A percentile compares a stretch with the other conserved stretches of the same genome.
These are phyloP conservation scores for Cryptocephalus moraei DNA, from an alignment of 2,888 invertebrate genomes.

Conservation along the genomic window DNA sequence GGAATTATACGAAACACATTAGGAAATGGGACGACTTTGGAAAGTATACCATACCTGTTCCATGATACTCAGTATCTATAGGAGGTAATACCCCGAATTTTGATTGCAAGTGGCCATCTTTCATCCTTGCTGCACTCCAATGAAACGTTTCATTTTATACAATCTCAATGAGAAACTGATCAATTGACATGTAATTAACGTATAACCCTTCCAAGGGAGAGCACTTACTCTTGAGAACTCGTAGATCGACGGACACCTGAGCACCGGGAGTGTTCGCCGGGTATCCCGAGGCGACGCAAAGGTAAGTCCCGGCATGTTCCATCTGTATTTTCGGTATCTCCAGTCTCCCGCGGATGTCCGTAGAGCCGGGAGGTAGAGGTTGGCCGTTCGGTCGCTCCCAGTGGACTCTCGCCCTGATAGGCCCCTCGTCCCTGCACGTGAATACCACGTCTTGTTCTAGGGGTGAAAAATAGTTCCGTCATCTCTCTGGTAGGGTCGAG, in stretches of 20 bases:
- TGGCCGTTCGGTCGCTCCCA: conserved; percentile 64
- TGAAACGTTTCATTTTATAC: too few species aligned
- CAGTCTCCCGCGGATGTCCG: conserved; percentile 65
- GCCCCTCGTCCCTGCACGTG: conserved; percentile 88
- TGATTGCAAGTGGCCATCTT: conserved; percentile 18
- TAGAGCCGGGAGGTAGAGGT: conserved; percentile 67
- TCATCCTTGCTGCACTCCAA: conserved; percentile 21
- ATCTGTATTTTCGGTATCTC: conserved; percentile 74
- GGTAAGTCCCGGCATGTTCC: conserved; percentile 69
- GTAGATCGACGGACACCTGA: conserved; percentile 57
- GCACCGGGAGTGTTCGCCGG: conserved; percentile 52
- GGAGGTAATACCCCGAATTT: conserved; percentile 49
- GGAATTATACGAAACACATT: too few species aligned
- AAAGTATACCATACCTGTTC: conserved; percentile 40
- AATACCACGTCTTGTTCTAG: conserved; percentile 86
- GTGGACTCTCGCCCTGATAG: conserved; percentile 59
- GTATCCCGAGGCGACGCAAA: conserved; percentile 69
- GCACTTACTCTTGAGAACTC: conserved; percentile 69
- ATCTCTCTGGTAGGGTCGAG: too few species aligned
- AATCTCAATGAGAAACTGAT: too few species aligned
- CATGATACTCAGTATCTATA: conserved; percentile 47
- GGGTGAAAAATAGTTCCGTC: too few species aligned
- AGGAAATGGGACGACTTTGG: neutral
- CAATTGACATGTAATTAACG: too few species aligned
- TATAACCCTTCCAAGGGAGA: neutral